phyloP scores from a whole-genome alignment of 2,113 vertebrate genomes.

The Halcyon malimbica region DNA sequence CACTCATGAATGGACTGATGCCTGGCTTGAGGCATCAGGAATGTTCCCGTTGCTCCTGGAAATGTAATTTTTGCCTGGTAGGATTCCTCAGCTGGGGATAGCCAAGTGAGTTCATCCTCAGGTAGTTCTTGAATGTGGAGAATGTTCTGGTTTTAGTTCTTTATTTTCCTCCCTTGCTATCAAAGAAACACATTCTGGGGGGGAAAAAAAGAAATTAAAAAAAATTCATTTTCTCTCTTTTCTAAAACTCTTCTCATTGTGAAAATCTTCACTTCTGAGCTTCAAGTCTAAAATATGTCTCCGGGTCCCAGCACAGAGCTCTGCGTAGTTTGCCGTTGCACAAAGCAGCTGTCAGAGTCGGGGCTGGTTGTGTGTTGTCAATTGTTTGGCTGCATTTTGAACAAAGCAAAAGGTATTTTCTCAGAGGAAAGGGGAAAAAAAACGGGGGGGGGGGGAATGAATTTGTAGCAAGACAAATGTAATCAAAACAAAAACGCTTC shows the following conservation, averaged over 20 bases:
- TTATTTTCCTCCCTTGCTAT: neutral
- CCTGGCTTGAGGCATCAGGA: neutral
- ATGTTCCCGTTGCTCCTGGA: neutral
- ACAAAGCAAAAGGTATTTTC: neutral
- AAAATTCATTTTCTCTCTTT: neutral
- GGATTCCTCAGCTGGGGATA: neutral
- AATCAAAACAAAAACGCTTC: neutral
- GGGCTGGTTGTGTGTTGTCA: neutral
- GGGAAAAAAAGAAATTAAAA: neutral
- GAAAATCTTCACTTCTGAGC: neutral
- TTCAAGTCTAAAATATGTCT: neutral
- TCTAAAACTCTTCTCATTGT: neutral
- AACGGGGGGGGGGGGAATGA: neutral
- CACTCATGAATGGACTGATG: neutral
- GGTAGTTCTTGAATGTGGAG: neutral
- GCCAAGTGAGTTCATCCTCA: neutral
- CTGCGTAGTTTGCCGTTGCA: neutral
- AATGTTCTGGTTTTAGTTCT: neutral
- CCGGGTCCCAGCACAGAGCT: neutral
- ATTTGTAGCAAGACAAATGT: neutral
- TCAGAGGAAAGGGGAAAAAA: neutral
- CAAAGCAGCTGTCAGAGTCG: neutral
- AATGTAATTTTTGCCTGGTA: neutral
- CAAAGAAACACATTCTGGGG: neutral
- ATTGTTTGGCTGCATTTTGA: neutral